Conservation (phyloP, 2,888 invertebrate species). For the Trichopoda pennipes region DNA sequence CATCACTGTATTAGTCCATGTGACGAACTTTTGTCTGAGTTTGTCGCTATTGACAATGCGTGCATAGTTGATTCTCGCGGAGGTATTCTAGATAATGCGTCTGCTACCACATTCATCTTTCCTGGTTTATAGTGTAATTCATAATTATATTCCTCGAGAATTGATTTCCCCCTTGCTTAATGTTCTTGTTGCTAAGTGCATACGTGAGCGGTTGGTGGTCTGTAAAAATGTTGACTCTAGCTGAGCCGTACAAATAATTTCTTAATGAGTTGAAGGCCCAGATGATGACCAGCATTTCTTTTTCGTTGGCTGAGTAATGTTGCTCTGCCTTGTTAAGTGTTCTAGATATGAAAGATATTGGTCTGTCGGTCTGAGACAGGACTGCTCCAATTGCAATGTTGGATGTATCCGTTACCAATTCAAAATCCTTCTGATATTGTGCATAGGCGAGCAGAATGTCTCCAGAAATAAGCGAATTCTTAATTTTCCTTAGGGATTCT, state of each 20-base stretch:
- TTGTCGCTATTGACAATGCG: conserved; percentile 13
- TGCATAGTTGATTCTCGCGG: too few relatives aligned
- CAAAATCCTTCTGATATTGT: conserved; percentile 35
- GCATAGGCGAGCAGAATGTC: conserved; percentile 23
- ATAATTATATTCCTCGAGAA: too few relatives aligned
- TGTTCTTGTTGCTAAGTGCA: too few relatives aligned
- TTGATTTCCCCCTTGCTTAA: too few relatives aligned
- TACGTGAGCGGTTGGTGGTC: too few relatives aligned
- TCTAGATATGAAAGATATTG: background rate
- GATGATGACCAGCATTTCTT: conserved; percentile 41
- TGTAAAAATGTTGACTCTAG: too few relatives aligned
- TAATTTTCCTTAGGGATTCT: conserved; percentile 35
- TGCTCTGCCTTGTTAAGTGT: conserved; percentile 24
- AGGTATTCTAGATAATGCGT: too few relatives aligned
- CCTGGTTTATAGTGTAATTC: too few relatives aligned
- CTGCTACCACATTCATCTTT: too few relatives aligned
- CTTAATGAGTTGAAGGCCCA: too few relatives aligned
- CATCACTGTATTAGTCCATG: too few relatives aligned
- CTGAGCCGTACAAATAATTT: too few relatives aligned
- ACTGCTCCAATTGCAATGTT: background rate
- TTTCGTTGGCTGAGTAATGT: conserved; percentile 38
- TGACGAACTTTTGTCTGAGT: conserved; percentile 4
- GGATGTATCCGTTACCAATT: conserved; percentile 14
- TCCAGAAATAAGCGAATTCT: conserved; percentile 3
- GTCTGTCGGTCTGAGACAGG: background rate